A percentile compares a stretch with the other conserved stretches of the same genome.
Evolutionary conservation across 1,140 invertebrate species (phyloP).

Genomic region (Wasmannia auropunctata): DNA sequence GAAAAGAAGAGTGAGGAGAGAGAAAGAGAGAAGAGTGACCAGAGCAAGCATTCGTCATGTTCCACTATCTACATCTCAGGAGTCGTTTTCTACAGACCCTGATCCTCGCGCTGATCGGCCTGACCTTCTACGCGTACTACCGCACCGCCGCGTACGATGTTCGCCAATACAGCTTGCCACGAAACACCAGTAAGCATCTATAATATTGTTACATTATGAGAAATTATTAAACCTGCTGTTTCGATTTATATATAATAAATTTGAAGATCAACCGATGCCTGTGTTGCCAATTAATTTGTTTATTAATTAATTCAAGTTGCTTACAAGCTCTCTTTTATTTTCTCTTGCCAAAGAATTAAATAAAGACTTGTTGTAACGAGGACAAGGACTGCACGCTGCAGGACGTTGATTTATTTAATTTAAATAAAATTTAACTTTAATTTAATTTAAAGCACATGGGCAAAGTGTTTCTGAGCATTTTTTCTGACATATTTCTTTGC

Average conservation of each 20-base stretch:
- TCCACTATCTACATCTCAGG: conserved; percentile 80
- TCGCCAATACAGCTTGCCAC: conserved; percentile 68
- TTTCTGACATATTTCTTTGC: neutral
- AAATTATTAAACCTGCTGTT: neutral
- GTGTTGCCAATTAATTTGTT: neutral
- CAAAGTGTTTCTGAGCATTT: neutral
- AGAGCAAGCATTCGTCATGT: conserved; percentile 72
- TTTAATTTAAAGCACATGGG: too few species aligned
- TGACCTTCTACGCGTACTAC: conserved; percentile 83
- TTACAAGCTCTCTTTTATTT: neutral
- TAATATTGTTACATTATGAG: neutral
- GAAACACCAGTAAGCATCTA: conserved; percentile 77
- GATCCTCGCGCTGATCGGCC: conserved; percentile 78
- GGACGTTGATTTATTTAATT: too few species aligned
- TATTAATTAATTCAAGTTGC: neutral
- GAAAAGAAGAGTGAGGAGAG: neutral
- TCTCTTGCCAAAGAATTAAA: neutral
- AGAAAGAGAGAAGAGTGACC: neutral
- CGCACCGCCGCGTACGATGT: conserved; percentile 79
- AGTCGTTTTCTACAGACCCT: conserved; percentile 80
- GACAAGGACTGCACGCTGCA: too few species aligned
- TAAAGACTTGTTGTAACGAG: too few species aligned
- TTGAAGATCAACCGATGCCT: neutral
- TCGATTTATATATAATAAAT: neutral
- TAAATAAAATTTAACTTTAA: too few species aligned